A percentile compares a stretch with the other conserved stretches of the same genome.
Conservation (phyloP, 2,113 vertebrate species). For the Harpagus bidentatus region DNA sequence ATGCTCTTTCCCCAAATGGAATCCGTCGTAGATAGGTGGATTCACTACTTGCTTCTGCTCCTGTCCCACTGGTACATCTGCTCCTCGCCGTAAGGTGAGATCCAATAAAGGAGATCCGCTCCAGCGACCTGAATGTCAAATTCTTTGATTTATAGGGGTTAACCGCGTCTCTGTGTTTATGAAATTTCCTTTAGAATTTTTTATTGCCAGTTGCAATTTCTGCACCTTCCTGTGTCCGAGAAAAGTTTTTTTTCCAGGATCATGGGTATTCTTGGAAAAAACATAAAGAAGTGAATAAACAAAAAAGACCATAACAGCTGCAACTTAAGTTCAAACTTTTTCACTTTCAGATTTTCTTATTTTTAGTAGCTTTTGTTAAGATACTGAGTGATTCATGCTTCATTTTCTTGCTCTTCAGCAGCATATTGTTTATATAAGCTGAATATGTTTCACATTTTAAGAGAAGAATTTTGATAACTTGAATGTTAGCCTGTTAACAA, state of each 20-base stretch:
- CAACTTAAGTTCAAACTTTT: neutral
- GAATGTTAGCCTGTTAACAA: neutral
- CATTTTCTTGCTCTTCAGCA: neutral
- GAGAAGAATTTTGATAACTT: neutral
- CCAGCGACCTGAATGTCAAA: neutral
- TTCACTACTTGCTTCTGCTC: neutral
- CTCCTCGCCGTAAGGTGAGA: neutral
- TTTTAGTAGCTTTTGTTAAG: neutral
- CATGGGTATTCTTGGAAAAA: neutral
- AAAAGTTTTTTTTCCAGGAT: neutral
- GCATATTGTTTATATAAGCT: neutral
- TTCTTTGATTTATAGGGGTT: neutral
- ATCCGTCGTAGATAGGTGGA: neutral
- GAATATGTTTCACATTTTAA: neutral
- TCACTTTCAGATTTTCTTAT: neutral
- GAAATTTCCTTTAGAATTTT: neutral
- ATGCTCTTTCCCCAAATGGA: fast-evolving
- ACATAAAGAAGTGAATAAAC: neutral
- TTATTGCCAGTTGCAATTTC: neutral
- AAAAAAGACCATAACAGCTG: neutral
- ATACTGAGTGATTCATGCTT: neutral
- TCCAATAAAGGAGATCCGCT: neutral
- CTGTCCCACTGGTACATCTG: neutral
- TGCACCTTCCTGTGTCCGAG: neutral
- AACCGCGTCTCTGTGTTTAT: neutral